A percentile compares a stretch with the other conserved stretches of the same genome.
phyloP scores from a whole-genome alignment of 2,888 invertebrate species.

The Tipula helvola region DNA sequence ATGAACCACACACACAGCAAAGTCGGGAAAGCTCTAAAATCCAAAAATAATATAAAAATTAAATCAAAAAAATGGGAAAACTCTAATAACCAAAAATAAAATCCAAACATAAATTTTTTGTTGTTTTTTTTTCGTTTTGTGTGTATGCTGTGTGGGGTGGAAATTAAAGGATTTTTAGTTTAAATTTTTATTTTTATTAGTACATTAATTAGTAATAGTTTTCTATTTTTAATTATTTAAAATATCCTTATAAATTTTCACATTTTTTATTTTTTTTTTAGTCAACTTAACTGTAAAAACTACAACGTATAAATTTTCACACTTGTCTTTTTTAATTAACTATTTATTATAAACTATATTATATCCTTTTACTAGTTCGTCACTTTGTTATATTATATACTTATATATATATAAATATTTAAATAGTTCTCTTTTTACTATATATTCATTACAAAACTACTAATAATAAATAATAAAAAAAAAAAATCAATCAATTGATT shows the following conservation, averaged over 20 bases:
- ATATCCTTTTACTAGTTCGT: neutral
- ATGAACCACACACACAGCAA: slow-evolving; percentile 11
- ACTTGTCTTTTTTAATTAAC: slow-evolving; percentile 4
- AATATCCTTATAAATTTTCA: neutral
- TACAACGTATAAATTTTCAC: neutral
- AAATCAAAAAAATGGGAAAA: neutral
- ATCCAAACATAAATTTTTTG: slow-evolving; percentile 7
- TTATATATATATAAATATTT: too few species aligned
- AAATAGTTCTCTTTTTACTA: neutral
- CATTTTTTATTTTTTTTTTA: neutral
- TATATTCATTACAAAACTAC: neutral
- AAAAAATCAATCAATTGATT: neutral
- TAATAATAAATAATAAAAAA: slow-evolving; percentile 1
- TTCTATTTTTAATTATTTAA: neutral
- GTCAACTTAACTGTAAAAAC: neutral
- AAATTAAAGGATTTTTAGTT: neutral
- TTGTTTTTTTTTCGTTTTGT: neutral
- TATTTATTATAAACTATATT: neutral
- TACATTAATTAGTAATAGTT: slow-evolving; percentile 6
- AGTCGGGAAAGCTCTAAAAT: slow-evolving; percentile 6
- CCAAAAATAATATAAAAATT: neutral
- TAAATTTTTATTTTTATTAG: slow-evolving; percentile 8
- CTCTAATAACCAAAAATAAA: slow-evolving; percentile 6
- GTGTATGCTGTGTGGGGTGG: slow-evolving; percentile 9
- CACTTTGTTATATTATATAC: neutral